phyloP scores from a whole-genome alignment of 2,113 vertebrate genomes.

The Scomber scombrus region DNA sequence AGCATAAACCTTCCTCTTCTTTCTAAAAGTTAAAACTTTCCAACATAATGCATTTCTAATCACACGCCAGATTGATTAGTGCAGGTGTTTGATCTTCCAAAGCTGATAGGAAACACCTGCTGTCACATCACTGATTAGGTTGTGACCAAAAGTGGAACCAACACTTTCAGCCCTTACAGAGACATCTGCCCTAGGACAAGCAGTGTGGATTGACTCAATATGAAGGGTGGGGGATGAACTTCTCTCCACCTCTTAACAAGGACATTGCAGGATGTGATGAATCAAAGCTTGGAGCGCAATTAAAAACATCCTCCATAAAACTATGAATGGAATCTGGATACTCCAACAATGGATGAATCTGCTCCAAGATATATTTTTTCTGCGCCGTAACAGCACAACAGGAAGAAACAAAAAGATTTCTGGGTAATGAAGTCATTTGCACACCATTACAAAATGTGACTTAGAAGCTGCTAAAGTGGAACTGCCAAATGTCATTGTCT shows the following conservation, averaged over 20 bases:
- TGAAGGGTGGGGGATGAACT: neutral
- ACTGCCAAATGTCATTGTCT: neutral
- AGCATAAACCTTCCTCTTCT: neutral
- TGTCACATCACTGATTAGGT: neutral
- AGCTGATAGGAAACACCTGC: conserved; percentile 43
- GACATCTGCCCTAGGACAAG: neutral
- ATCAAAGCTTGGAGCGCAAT: conserved; percentile 47
- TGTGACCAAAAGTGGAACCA: conserved; percentile 22
- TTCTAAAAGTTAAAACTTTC: neutral
- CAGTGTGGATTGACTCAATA: neutral
- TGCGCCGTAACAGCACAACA: neutral
- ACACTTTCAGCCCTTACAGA: neutral
- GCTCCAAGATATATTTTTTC: conserved; percentile 44
- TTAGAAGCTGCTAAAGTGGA: conserved; percentile 8
- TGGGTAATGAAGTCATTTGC: conserved; percentile 51
- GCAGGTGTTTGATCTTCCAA: conserved; percentile 33
- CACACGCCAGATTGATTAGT: neutral
- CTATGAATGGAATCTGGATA: conserved; percentile 51
- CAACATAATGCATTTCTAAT: neutral
- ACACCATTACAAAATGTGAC: conserved; percentile 6
- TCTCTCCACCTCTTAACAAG: conserved; percentile 16
- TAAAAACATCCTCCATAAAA: conserved; percentile 58
- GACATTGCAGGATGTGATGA: conserved; percentile 59
- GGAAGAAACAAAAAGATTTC: conserved; percentile 46
- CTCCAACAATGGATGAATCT: conserved; percentile 56